Percentiles rank a stretch among this genome's conserved stretches.
Evolutionary conservation across 2,113 vertebrate genomes (phyloP).

Genomic region (Proterorhinus semilunaris): DNA sequence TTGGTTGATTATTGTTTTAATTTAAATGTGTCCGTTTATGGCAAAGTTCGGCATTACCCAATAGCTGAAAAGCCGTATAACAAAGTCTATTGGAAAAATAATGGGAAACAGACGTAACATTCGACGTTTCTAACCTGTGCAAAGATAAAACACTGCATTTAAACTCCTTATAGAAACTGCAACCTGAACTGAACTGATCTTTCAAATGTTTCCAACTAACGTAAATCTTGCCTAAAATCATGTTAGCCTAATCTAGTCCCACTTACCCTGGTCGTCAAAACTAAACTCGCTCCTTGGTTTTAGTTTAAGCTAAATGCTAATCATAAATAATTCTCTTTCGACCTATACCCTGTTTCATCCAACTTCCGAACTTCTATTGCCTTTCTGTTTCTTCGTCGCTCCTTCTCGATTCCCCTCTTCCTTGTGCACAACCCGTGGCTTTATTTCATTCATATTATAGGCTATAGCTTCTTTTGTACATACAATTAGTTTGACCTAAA

Average conservation of each 20-base stretch:
- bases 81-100: no score
- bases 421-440: constrained; percentile 50
- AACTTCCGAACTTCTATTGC: constrained; percentile 23
- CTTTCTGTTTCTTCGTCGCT: constrained; percentile 42
- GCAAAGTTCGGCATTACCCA: no score
- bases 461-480: constrained; percentile 63
- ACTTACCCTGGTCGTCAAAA: constrained; percentile 55
- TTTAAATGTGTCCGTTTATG: no score
- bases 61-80: no score
- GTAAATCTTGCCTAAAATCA: neutral
- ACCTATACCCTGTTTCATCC: constrained; percentile 74
- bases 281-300: constrained; percentile 18
- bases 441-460: constrained; percentile 63
- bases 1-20: no score
- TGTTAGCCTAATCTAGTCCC: constrained; percentile 13
- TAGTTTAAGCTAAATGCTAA: constrained; percentile 49
- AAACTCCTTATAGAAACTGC: constrained; percentile 6
- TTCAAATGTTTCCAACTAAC: constrained; percentile 4
- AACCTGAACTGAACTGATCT: constrained; percentile 13
- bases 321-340: constrained; percentile 38
- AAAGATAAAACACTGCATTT: constrained; percentile 16
- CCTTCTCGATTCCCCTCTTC: constrained; percentile 32
- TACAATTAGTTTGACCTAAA: constrained; percentile 61
- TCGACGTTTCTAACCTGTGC: constrained; percentile 10
- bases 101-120: no score